These are phyloP conservation scores for Dendroctonus valens DNA, from an alignment of 1,140 invertebrate species.

Conservation along the genomic window DNA sequence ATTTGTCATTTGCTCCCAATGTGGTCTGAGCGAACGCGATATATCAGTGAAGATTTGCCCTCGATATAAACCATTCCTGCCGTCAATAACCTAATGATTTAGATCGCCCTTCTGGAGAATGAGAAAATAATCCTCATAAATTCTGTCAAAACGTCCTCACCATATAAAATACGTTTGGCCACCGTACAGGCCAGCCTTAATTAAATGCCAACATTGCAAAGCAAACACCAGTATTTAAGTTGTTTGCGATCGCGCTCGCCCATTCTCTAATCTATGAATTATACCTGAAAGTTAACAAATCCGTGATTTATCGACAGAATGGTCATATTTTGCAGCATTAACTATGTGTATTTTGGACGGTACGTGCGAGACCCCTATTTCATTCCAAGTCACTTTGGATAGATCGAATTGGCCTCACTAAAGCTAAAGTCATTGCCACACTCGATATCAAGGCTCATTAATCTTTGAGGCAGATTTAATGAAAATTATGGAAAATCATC, in stretches of 20 bases:
- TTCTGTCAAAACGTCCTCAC: constrained; percentile 24
- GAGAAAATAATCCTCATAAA: constrained; percentile 18
- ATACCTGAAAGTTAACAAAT: constrained; percentile 44
- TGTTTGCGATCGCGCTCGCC: constrained; percentile 41
- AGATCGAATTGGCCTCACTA: neutral
- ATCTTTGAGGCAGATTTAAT: too few relatives aligned
- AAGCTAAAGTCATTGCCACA: neutral
- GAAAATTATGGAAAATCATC: too few relatives aligned
- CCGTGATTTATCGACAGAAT: constrained; percentile 46
- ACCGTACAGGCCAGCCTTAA: constrained; percentile 35
- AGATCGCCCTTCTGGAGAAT: neutral
- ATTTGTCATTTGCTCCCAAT: too few relatives aligned
- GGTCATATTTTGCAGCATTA: constrained; percentile 28
- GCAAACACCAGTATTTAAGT: constrained; percentile 46
- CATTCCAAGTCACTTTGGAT: neutral
- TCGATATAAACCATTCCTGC: too few relatives aligned
- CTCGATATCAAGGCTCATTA: too few relatives aligned
- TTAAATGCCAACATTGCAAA: constrained; percentile 42
- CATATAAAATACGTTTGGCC: constrained; percentile 25
- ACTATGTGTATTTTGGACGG: constrained; percentile 4
- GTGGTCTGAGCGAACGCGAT: neutral
- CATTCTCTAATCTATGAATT: constrained; percentile 48
- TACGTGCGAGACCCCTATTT: constrained; percentile 2
- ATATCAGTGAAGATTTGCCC: neutral
- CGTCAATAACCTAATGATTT: constrained; percentile 16